A percentile compares a stretch with the other conserved stretches of the same genome.
Conservation (phyloP, 2,888 invertebrate species). For the Thecocarcelia acutangulata region DNA sequence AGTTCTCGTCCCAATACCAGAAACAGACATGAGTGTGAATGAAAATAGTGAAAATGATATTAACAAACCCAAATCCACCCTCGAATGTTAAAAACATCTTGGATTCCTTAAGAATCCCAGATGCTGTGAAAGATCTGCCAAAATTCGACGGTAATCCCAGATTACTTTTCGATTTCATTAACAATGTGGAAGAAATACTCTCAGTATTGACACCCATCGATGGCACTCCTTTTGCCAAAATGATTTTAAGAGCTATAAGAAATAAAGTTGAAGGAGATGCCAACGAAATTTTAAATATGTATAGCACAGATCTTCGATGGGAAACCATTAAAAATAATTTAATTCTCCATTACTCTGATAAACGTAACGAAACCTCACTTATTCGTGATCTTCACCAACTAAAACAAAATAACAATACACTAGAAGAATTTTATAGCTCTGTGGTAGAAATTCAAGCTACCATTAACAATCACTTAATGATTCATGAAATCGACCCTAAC, state of each 20-base stretch:
- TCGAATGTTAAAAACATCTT: background rate
- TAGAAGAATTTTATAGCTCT: conserved; percentile 19
- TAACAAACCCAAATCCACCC: background rate
- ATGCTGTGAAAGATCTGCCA: conserved; percentile 5
- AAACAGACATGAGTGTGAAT: background rate
- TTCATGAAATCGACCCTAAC: background rate
- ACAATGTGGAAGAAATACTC: conserved; percentile 18
- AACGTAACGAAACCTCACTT: conserved; percentile 51
- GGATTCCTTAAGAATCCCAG: conserved; percentile 10
- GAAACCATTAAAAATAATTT: conserved; percentile 65
- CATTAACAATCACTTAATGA: background rate
- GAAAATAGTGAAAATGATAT: background rate
- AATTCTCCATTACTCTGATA: conserved; percentile 64
- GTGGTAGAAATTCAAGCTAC: conserved; percentile 54
- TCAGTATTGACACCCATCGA: conserved; percentile 2
- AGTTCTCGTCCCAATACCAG: background rate
- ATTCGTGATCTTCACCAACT: conserved; percentile 66
- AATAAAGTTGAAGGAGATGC: conserved; percentile 6
- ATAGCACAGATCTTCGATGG: conserved; percentile 66
- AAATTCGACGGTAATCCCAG: conserved; percentile 18
- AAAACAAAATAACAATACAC: conserved; percentile 3
- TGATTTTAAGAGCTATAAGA: background rate
- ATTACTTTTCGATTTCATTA: conserved; percentile 1
- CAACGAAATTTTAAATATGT: conserved; percentile 69
- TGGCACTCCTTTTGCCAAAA: conserved; percentile 2